Base-by-base conservation (phyloP, 2,888 invertebrate genomes). In the Chrysolina oricalcia region DNA sequence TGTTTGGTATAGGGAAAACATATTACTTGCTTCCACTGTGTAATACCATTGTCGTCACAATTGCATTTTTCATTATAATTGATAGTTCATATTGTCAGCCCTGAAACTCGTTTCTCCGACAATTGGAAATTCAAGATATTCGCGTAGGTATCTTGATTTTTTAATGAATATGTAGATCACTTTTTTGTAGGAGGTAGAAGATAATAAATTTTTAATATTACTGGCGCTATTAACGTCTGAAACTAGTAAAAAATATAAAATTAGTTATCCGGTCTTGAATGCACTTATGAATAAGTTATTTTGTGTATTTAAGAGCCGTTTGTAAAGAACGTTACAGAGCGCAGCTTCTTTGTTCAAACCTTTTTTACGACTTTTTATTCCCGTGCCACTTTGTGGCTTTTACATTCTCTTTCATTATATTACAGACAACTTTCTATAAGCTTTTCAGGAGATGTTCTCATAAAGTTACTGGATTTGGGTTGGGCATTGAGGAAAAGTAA, bases 131-230 rank as follows among this genome's bases (percentile, higher is more conserved):
- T 21, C 53, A 13, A 53, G 23, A 5, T 53, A 21, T 19, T 21
- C 6, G 53, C 53, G 53, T 53, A 19, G 23, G 53, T 53, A 15
- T 13, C 19, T 53, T 21, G 21, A 53, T 53, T 21, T 53, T 53
- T 53, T 13, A 53, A 21, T 53, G 21, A 9, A 10, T 53, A 53
- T 53, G 53, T 53, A 53, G 53, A 53, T 53, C 5, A 53, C 21
- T 53, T 53, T 53, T 53, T 53, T 53, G 53, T 53, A 15, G 53
- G 13, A 13, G 21, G 17, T 23, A 53, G 13, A 53, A 11, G 53
- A 53, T 53, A 21, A 19, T 53, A 23, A 53, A 53, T 53, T 53
- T 21, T 53, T 53, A 53, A 53, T 53, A 53, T 21, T 11, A 53
- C 53, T 53, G 0, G 19, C 21, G 21, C 53, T 11, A 53, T 23